These are phyloP conservation scores for Macrocentrus cingulum DNA, from an alignment of 1,140 invertebrate species.

Conservation along the genomic window DNA sequence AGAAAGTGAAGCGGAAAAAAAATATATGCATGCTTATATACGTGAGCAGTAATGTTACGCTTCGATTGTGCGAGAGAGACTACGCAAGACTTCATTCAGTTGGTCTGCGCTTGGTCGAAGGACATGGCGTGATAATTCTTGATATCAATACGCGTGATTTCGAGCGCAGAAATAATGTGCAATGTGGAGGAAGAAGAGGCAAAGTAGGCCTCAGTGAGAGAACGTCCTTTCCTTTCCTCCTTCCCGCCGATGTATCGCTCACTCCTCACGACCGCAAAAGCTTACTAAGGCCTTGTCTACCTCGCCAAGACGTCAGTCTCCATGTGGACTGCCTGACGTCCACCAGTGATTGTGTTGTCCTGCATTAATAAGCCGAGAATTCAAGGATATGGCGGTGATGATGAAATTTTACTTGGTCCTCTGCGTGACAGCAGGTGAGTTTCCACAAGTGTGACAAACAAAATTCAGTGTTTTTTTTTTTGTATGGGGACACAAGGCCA, in stretches of 20 bases:
- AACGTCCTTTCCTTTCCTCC: slow-evolving; percentile 37
- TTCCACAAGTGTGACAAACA: not conserved
- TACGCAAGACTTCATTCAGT: slow-evolving; percentile 12
- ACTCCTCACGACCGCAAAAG: slow-evolving; percentile 37
- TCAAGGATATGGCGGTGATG: not conserved
- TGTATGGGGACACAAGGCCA: not conserved
- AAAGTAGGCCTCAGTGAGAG: slow-evolving; percentile 12
- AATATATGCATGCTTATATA: not conserved
- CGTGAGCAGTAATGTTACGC: not conserved
- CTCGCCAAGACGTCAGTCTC: slow-evolving; percentile 48
- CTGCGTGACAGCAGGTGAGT: not conserved
- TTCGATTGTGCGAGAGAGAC: slow-evolving; percentile 15
- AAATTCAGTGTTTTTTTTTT: not conserved
- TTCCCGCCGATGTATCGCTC: slow-evolving; percentile 41
- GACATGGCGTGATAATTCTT: slow-evolving; percentile 6
- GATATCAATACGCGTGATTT: not conserved
- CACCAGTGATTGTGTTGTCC: slow-evolving; percentile 34
- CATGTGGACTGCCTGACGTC: slow-evolving; percentile 49
- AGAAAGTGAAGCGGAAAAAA: slow-evolving; percentile 18
- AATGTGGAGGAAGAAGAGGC: slow-evolving; percentile 3
- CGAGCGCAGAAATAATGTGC: not conserved
- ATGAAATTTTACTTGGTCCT: not conserved
- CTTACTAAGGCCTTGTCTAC: slow-evolving; percentile 36
- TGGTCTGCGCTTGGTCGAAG: not conserved
- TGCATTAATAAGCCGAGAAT: not conserved